Evolutionary conservation across 2,888 invertebrate genomes (phyloP), one percentile per base, ranked within the genome.

Genomic region (Ariolimax columbianus): DNA sequence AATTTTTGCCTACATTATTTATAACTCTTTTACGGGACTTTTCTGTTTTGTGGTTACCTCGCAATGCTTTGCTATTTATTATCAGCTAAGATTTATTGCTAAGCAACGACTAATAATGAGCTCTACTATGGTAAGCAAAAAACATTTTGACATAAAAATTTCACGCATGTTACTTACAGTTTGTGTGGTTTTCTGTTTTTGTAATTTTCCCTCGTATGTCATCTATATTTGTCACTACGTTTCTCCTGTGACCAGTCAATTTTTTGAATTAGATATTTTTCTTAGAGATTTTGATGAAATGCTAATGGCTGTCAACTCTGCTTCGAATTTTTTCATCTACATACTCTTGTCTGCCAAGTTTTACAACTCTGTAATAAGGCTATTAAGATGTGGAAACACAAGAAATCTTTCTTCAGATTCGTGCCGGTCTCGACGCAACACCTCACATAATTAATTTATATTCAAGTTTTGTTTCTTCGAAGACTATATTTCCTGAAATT

Each of bases 261-360:
- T n/a, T n/a, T n/a, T n/a, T 55, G 23, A 19, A 36, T 14, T 51
- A 14, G 4, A 77, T 36, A 1, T 1, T 6, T 19, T 77, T 1
- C 7, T 77, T 6, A 33, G 51, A 4, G 38, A 77, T 55, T 23
- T 77, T 4, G 77, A 77, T 3, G 77, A 77, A 26, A 14, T 55
- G 1, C 0, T 77, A 14, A 23, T 55, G 23, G 55, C 77, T 9
- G 38, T 77, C 11, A 77, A 77, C 38, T 14, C 55, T 33, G 55
- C 77, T 23, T 36, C 59, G 7, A 55, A 77, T 59, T 77, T 77
- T 26, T 77, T 77, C 26, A 77, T 77, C 36, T 77, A 77, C 26
- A 38, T 77, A 38, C 26, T 77, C 4, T 59, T 77, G 77, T 77
- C 77, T 7, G 26, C 77, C 14, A 77, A 77, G 36, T 77, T 77